phyloP scores from a whole-genome alignment of 1,140 invertebrate genomes.

The Bombus consobrinus region DNA sequence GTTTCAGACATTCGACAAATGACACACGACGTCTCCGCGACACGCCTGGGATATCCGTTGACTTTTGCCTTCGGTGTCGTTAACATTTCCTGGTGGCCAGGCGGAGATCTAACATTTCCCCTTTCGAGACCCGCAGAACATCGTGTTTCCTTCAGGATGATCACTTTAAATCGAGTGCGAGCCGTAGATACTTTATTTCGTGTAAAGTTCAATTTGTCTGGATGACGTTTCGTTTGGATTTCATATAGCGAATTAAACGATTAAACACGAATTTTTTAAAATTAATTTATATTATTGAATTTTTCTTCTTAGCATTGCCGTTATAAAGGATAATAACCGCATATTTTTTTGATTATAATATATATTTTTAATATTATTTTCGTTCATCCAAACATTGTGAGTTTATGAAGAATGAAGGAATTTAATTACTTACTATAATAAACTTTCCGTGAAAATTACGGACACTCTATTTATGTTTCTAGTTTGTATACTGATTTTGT shows the following conservation, averaged over 20 bases:
- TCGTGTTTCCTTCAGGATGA: constrained; percentile 11
- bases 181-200: neutral
- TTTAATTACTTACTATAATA: no score
- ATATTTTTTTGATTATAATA: no score
- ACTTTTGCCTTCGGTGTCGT: constrained; percentile 63
- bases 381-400: no score
- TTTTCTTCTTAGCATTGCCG: no score
- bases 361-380: no score
- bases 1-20: constrained; percentile 55
- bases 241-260: neutral
- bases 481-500: no score
- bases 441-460: no score
- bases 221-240: neutral
- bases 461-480: no score
- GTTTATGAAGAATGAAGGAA: no score
- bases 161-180: constrained; percentile 18
- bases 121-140: constrained; percentile 49
- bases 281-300: no score
- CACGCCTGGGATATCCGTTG: constrained; percentile 44
- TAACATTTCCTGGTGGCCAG: constrained; percentile 62
- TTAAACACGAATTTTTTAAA: neutral
- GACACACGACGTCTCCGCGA: constrained; percentile 51
- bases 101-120: constrained; percentile 52
- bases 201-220: neutral
- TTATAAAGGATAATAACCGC: no score